A percentile compares a stretch with the other conserved stretches of the same genome.
phyloP scores from a whole-genome alignment of 2,888 invertebrate species.

The Eudemis profundana region DNA sequence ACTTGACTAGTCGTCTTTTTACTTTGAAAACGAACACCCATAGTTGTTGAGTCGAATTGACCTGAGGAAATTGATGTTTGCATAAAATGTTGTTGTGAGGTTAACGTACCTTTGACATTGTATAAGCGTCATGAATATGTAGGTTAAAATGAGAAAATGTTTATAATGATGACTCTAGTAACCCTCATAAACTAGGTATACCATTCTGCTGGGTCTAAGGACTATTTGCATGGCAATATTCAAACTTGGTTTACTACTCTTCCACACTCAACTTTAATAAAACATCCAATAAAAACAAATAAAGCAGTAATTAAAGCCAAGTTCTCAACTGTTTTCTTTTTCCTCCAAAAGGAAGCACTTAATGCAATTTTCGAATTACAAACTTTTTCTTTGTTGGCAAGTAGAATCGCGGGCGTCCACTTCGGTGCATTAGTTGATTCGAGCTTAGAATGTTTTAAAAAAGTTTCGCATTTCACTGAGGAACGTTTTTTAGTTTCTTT shows the following conservation, averaged over 20 bases:
- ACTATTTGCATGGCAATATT: not conserved
- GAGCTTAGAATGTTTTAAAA: conserved; percentile 33
- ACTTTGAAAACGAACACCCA: conserved; percentile 23
- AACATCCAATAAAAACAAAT: conserved; percentile 20
- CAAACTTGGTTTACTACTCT: not conserved
- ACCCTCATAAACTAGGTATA: too few species aligned
- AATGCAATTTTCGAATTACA: conserved; percentile 43
- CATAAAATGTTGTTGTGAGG: not conserved
- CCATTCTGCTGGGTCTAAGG: too few species aligned
- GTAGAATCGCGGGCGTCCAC: conserved; percentile 32
- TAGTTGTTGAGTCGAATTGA: conserved; percentile 25
- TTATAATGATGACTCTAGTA: too few species aligned
- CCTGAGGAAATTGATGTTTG: conserved; percentile 3
- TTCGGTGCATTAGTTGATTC: conserved; percentile 38
- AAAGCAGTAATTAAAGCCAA: conserved; percentile 29
- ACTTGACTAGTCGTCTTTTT: conserved; percentile 21
- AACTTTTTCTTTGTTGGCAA: conserved; percentile 39
- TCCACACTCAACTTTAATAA: not conserved
- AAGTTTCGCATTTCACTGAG: conserved; percentile 26
- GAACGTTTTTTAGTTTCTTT: conserved; percentile 5
- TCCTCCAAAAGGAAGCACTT: conserved; percentile 38
- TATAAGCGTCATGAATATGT: too few species aligned
- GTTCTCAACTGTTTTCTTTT: conserved; percentile 27
- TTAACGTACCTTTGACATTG: too few species aligned
- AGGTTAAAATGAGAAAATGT: too few species aligned